These are phyloP conservation scores for Pherbina coryleti DNA, from an alignment of 2,888 invertebrate genomes.

Conservation along the genomic window DNA sequence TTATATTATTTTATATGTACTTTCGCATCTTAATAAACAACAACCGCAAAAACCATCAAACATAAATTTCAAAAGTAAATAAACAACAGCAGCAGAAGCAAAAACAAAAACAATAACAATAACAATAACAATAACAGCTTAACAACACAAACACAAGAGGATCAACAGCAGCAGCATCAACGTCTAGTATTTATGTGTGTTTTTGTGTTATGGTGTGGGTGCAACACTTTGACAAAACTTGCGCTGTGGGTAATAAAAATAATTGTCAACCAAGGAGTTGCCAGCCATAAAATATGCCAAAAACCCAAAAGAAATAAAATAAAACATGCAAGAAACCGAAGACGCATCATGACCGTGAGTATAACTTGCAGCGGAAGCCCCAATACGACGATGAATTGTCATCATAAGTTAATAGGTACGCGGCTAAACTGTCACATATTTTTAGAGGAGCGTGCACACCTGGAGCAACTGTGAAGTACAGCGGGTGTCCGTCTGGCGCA, in stretches of 20 bases:
- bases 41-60: constrained; percentile 4
- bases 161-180: not conserved
- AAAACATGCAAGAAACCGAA: not conserved
- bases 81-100: constrained; percentile 2
- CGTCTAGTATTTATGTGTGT: not conserved
- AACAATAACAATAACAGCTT: constrained; percentile 32
- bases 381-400: constrained; percentile 45
- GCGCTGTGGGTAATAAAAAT: constrained; percentile 51
- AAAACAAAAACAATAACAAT: not conserved
- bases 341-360: not conserved
- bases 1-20: not conserved
- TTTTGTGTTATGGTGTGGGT: not conserved
- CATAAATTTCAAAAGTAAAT: constrained; percentile 34
- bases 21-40: constrained; percentile 19
- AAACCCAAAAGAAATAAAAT: constrained; percentile 25
- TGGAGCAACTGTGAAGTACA: not conserved
- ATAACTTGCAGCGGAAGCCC: not conserved
- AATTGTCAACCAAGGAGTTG: constrained; percentile 55
- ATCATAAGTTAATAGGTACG: constrained; percentile 49
- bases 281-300: constrained; percentile 26
- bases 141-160: constrained; percentile 16
- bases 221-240: constrained; percentile 35
- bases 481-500: constrained; percentile 6
- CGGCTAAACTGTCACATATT: constrained; percentile 31
- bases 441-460: not conserved